Percentiles rank a stretch among this genome's conserved stretches.
These are phyloP conservation scores for Macquaria australasica DNA, from an alignment of 2,113 vertebrate genomes.

Conservation along the genomic window DNA sequence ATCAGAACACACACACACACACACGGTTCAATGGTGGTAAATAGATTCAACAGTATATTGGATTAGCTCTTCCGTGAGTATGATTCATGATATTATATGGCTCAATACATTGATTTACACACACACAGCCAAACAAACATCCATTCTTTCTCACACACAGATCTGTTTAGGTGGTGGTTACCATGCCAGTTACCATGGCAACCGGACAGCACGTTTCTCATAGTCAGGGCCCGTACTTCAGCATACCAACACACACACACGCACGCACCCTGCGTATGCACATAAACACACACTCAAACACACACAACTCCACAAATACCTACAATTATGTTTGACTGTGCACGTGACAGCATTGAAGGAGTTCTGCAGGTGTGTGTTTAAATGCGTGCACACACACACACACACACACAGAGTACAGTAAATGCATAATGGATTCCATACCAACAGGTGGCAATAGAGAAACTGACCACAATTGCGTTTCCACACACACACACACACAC, in stretches of 20 bases:
- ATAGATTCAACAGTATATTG: background rate
- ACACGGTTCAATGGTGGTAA: background rate
- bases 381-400: background rate
- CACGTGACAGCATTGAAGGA: background rate
- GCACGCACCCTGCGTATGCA: background rate
- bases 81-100: slow-evolving; percentile 19
- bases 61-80: slow-evolving; percentile 13
- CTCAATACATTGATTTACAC: slow-evolving; percentile 27
- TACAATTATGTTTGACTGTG: slow-evolving; percentile 13
- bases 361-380: background rate
- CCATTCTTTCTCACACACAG: slow-evolving; percentile 23
- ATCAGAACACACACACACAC: slow-evolving; percentile 22
- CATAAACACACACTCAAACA: slow-evolving; percentile 14
- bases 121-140: slow-evolving; percentile 26
- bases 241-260: slow-evolving; percentile 61
- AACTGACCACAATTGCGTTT: slow-evolving; percentile 1
- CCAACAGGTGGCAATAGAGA: slow-evolving; percentile 61
- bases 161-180: slow-evolving; percentile 77
- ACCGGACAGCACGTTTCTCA: slow-evolving; percentile 79
- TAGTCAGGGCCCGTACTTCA: slow-evolving; percentile 68
- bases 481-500: background rate
- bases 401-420: background rate
- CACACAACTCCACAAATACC: slow-evolving; percentile 12
- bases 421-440: slow-evolving; percentile 3
- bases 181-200: slow-evolving; percentile 85